Base-by-base conservation (phyloP, 2,888 invertebrate genomes). In the Pilophorus perplexus region DNA sequence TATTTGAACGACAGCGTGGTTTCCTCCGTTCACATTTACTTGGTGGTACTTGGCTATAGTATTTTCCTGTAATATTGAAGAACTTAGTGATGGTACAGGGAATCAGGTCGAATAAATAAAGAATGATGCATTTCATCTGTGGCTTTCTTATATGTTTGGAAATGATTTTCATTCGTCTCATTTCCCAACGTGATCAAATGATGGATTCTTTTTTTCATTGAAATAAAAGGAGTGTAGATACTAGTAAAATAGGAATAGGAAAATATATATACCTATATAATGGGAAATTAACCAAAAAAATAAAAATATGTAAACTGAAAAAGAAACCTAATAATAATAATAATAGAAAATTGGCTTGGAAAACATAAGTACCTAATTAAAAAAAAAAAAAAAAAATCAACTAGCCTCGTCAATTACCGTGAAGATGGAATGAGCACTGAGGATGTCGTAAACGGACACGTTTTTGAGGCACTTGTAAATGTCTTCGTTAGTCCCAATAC, bases 381-480 rank as follows among this genome's bases (percentile, higher is more conserved):
- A 42, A 20, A 55, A 18, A 59, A 59, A 42, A 42, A 42, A 57
- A 57, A 37, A 57, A 38, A 48, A 20, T 46, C 46, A 62, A 59
- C 48, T 64, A 66, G 60, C 38, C 28, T 28, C 52, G 44, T 57
- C 42, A 40, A 59, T 59, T 67, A 69, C 69, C 25, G 64, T 44
- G 40, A 67, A 69, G 48, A 59, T 60, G 20, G 74, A 74, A 67
- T 80, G 77, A 28, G 79, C 79, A 16, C 73, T 73, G 65, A 80
- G 67, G 4, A 81, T 66, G 55, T 76, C 75, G 16, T 75, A 75
- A 5, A 76, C 74, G 48, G 77, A 76, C 69, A 77, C 71, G 23
- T 74, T 75, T 52, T 73, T 74, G 8, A 81, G 72, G 70, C 79
- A 78, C 44, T 74, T 73, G 64, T 77, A 75, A 8, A 80, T 71